Percentiles rank a stretch among this genome's conserved stretches.
These are phyloP conservation scores for Ochropleura leucogaster DNA, from an alignment of 2,888 invertebrate genomes.

Conservation along the genomic window DNA sequence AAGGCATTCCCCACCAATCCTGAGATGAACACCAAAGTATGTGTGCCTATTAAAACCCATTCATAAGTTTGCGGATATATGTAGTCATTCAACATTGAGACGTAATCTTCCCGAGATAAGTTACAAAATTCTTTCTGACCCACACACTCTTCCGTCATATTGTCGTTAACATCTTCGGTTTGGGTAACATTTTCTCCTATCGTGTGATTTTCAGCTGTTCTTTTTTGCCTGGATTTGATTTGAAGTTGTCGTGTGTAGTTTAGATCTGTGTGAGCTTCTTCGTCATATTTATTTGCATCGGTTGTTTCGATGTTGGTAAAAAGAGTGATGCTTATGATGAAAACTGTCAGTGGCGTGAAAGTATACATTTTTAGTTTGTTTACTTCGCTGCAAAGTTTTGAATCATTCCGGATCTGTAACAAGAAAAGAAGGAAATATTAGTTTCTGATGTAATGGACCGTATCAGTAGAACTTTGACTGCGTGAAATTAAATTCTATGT, in stretches of 20 bases:
- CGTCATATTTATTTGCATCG: constrained; percentile 31
- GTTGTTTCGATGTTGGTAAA: neutral
- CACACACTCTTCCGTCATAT: constrained; percentile 77
- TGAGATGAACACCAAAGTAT: constrained; percentile 94
- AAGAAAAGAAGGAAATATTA: constrained; percentile 28
- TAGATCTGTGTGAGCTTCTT: constrained; percentile 20
- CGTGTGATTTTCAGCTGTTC: constrained; percentile 37
- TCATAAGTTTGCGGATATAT: constrained; percentile 93
- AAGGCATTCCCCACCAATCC: constrained; percentile 96
- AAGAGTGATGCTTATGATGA: constrained; percentile 26
- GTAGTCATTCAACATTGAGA: constrained; percentile 91
- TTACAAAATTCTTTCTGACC: constrained; percentile 87
- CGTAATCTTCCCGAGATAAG: constrained; percentile 90
- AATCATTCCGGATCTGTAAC: constrained; percentile 55
- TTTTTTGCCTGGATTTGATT: constrained; percentile 47
- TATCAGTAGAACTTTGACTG: neutral
- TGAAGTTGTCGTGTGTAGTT: constrained; percentile 1
- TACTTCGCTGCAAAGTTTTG: neutral
- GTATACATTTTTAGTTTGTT: constrained; percentile 38
- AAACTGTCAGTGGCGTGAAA: constrained; percentile 3
- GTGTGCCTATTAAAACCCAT: constrained; percentile 94
- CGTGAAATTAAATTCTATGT: neutral
- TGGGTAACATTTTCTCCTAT: constrained; percentile 32
- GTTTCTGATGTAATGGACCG: neutral
- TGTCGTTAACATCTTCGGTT: constrained; percentile 35